Base-by-base conservation (phyloP, 1,140 invertebrate genomes). In the Caenorhabditis elegans region DNA sequence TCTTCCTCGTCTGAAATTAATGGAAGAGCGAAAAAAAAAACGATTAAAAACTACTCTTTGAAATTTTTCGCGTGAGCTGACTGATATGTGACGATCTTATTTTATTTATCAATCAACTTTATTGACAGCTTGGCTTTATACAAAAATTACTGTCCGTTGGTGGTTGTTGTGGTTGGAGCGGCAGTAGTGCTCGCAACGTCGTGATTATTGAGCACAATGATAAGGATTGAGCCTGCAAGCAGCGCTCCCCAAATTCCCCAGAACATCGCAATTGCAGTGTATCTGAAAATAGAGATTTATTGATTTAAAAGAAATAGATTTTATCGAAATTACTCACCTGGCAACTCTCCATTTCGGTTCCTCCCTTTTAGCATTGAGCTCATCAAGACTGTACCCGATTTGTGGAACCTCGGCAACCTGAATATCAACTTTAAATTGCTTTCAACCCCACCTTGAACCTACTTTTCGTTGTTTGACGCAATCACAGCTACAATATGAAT, bases 181-280 rank as follows among this genome's bases (percentile, higher is more conserved):
- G 53, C n/a, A 22, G 53, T 81, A 8, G 80, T 81, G 36, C 53
- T 28, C 46, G 60, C 43, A 10, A 70, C 31, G n/a, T 81, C 26
- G 19, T 47, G n/a, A 76, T 81, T 47, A 22, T 81, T 81, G 19
- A 81, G 48, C 24, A 81, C 70, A n/a, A 81, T 47, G 39, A 81
- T 81, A 24, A 60, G 24, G 26, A 65, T 81, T 10, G 80, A 51
- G 13, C 80, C 80, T 24, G 80, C 65, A 36, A 81, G 49, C 3
- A 81, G 46, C 19, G 53, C 80, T 31, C 34, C 80, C 65, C 75
- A 81, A 22, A 81, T 53, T 17, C 24, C 36, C 80, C 80, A 81
- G 36, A 51, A 81, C 34, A 76, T 3, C 22, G 22, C 28, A 11
- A 81, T 28, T 15, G 60, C 36, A 1, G 80, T 36, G 22, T 48